Base-by-base conservation (phyloP, 2,113 vertebrate species). In the Lonchura striata region DNA sequence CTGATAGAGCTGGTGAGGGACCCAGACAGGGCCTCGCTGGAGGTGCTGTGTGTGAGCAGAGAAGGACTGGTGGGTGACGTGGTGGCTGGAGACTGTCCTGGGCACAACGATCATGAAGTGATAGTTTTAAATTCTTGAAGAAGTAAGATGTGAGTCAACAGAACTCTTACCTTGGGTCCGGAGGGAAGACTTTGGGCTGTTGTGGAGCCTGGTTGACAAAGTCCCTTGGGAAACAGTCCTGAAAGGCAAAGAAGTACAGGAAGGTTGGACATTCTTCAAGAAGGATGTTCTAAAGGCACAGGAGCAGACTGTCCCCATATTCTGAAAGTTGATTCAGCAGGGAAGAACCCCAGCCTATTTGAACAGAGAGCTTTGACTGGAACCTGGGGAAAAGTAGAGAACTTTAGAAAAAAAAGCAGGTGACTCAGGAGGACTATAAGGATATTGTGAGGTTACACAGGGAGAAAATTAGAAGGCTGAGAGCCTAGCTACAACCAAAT, bases 31-130 rank as follows among this genome's bases (percentile, higher is more conserved):
- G 21, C 14, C 5, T 33, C 31, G 1, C 14, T 79, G 28, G 33
- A 39, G 3, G 47, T n/a, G 35, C 4, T n/a, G 16, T 54, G 74
- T 74, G 42, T 23, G 13, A 61, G 37, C 30, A 46, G 56, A 63
- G 82, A 6, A 66, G 2, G 37, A 22, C 33, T 50, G 25, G 14
- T 35, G 24, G 17, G 14, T 21, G 44, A 27, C 33, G 44, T 20
- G 56, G 19, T 28, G 28, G 31, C 20, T 37, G 28, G 61, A 75
- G 54, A n/a, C 27, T 0, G 0, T 24, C 47, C 50, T 30, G 23
- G 42, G 23, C 37, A 19, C 17, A 69, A 8, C 0, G 0, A 20
- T 30, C 18, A 20, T 1, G 0, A 57, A 54, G 50, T 69, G 16
- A 12, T 14, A 33, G 28, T 8, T 46, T 46, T 69, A 4, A 6